Base-by-base conservation (phyloP, 2,888 invertebrate genomes). In the Dasysyrphus albostriatus region DNA sequence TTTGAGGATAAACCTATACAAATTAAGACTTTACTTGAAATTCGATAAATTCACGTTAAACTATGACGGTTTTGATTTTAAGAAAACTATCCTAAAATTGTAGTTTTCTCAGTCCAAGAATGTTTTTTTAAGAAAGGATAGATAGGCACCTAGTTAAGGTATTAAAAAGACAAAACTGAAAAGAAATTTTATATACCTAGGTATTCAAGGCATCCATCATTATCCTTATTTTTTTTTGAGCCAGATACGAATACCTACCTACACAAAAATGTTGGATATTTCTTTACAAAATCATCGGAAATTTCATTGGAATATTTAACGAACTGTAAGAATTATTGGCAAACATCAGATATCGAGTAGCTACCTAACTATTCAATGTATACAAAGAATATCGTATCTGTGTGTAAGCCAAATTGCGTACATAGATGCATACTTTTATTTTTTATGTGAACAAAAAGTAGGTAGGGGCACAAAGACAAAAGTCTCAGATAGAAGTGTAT, bases 261-360 rank as follows among this genome's bases (percentile, higher is more conserved):
- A 32, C n/a, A n/a, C n/a, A n/a, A n/a, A n/a, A n/a, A n/a, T 2
- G 3, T 54, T 7, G 3, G 14, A 24, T 51, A 29, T 54, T n/a
- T 12, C 14, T 39, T 54, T 56, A 19, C 12, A 19, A 37, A 63
- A 7, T 79, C 61, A 51, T 6, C 24, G 8, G 54, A 49, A 32
- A 42, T 67, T 80, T 51, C 80, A 73, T 67, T 81, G 67, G 81
- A 73, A 81, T 77, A 77, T 32, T 47, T 72, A 84, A 84, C 81
- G 84, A 84, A 76, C 76, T 75, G 76, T 84, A 24, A 24, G 24
- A 3, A 32, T 37, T n/a, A 44, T 37, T 79, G 61, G 14, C 78
- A 72, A 78, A 56, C 24, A 54, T 16, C 39, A 24, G 24, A 39
- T 72, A 54, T 54, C 29, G 29, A 54, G 29, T 3, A 51, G 24